Percentiles rank a stretch among this genome's conserved stretches.
Evolutionary conservation across 2,113 vertebrate genomes (phyloP).

Genomic region (Clarias macrocephalus): DNA sequence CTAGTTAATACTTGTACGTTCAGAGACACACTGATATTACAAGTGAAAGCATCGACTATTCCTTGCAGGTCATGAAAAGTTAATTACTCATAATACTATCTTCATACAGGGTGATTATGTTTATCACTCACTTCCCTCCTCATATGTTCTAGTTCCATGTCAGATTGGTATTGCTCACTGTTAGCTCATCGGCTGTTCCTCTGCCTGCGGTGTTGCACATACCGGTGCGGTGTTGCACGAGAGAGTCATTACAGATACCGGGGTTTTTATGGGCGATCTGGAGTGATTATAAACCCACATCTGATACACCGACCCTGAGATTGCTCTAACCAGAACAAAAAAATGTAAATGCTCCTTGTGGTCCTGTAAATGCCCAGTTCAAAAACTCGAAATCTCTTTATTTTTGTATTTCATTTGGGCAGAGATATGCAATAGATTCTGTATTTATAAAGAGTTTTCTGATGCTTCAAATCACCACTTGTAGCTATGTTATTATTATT

Average conservation of each 20-base stretch:
- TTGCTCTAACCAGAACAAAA: background rate
- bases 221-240: background rate
- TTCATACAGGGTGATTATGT: background rate
- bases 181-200: background rate
- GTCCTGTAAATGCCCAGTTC: background rate
- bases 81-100: background rate
- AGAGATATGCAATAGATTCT: background rate
- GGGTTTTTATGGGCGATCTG: slow-evolving; percentile 18
- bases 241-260: background rate
- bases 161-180: background rate
- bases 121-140: background rate
- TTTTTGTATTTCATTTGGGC: background rate
- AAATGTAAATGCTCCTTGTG: background rate
- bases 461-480: background rate
- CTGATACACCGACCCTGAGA: background rate
- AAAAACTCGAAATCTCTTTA: background rate
- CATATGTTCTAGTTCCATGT: background rate
- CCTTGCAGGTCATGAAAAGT: background rate
- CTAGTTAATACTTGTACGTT: background rate
- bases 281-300: slow-evolving; percentile 9
- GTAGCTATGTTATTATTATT: background rate
- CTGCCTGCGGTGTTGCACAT: background rate
- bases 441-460: background rate
- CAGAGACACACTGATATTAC: no score
- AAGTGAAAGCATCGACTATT: background rate